Percentiles rank a stretch among this genome's conserved stretches.
These are phyloP conservation scores for Limonius californicus DNA, from an alignment of 1,140 invertebrate species.

Conservation along the genomic window DNA sequence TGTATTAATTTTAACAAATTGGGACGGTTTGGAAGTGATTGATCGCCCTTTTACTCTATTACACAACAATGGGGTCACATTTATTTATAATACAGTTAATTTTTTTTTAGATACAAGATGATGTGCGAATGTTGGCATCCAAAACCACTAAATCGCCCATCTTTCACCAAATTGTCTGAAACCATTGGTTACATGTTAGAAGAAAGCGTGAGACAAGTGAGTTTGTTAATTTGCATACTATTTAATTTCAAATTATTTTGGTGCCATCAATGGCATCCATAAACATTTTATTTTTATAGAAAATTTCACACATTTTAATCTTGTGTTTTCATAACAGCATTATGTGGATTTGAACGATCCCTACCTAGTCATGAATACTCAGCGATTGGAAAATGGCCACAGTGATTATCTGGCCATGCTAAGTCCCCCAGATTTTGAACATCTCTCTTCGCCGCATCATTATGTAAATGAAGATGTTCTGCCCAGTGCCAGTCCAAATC, in stretches of 20 bases:
- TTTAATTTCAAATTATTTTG: no score
- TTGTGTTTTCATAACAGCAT: constrained; percentile 58
- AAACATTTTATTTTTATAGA: not conserved
- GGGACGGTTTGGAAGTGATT: no score
- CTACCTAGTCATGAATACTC: constrained; percentile 68
- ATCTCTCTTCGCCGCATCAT: constrained; percentile 52
- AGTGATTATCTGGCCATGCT: constrained; percentile 76
- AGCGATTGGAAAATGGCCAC: constrained; percentile 48
- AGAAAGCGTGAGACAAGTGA: constrained; percentile 76
- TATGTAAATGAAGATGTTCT: constrained; percentile 51
- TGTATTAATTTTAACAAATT: no score
- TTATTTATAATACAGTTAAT: no score
- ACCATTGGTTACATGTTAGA: constrained; percentile 75
- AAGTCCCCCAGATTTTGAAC: constrained; percentile 64
- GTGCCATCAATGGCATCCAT: no score
- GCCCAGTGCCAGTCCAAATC: constrained; percentile 15
- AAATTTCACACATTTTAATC: no score
- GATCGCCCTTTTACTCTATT: no score
- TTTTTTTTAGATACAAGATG: constrained; percentile 63
- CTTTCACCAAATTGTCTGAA: constrained; percentile 71
- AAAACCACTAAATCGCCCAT: constrained; percentile 71
- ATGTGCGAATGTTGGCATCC: constrained; percentile 84
- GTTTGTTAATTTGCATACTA: constrained; percentile 22
- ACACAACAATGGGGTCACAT: no score
- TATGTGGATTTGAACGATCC: constrained; percentile 82